These are phyloP conservation scores for Cerceris rybyensis DNA, from an alignment of 2,888 invertebrate species.

Conservation along the genomic window DNA sequence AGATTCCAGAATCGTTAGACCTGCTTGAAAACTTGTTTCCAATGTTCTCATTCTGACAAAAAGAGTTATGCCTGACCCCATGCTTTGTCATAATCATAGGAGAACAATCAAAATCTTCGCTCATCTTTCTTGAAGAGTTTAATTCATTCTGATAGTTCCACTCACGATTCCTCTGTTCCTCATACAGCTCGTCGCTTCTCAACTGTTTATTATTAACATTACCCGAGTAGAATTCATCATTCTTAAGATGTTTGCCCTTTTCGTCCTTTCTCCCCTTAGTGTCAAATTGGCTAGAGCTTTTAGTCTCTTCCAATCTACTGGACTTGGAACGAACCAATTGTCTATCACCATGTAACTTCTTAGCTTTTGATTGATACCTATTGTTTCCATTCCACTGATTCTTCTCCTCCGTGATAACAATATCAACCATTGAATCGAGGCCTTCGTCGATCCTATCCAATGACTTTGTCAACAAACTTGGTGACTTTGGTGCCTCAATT, in stretches of 20 bases:
- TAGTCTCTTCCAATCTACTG: slow-evolving; percentile 41
- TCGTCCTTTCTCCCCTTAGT: slow-evolving; percentile 20
- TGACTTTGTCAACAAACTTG: slow-evolving; percentile 86
- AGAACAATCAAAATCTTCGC: slow-evolving; percentile 43
- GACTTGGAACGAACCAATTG: slow-evolving; percentile 40
- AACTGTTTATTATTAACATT: slow-evolving; percentile 60
- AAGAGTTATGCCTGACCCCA: slow-evolving; percentile 58
- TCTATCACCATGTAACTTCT: slow-evolving; percentile 58
- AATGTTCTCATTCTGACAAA: slow-evolving; percentile 60
- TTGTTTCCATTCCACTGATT: slow-evolving; percentile 47
- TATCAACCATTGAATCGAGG: slow-evolving; percentile 88
- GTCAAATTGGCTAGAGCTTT: slow-evolving; percentile 38
- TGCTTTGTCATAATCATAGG: slow-evolving; percentile 51
- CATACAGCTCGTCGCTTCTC: slow-evolving; percentile 75
- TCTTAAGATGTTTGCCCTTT: slow-evolving; percentile 50
- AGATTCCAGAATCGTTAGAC: slow-evolving; percentile 72
- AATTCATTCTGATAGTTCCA: slow-evolving; percentile 70
- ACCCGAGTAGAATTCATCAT: slow-evolving; percentile 61
- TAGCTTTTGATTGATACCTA: slow-evolving; percentile 45
- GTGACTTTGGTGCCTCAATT: slow-evolving; percentile 64
- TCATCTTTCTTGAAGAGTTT: slow-evolving; percentile 58
- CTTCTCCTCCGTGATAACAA: slow-evolving; percentile 85
- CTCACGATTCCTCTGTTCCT: slow-evolving; percentile 62
- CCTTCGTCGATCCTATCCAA: slow-evolving; percentile 90
- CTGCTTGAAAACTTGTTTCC: slow-evolving; percentile 61